Conservation (phyloP, 2,797 vertebrate species). For the Phoxinus dragarum region DNA sequence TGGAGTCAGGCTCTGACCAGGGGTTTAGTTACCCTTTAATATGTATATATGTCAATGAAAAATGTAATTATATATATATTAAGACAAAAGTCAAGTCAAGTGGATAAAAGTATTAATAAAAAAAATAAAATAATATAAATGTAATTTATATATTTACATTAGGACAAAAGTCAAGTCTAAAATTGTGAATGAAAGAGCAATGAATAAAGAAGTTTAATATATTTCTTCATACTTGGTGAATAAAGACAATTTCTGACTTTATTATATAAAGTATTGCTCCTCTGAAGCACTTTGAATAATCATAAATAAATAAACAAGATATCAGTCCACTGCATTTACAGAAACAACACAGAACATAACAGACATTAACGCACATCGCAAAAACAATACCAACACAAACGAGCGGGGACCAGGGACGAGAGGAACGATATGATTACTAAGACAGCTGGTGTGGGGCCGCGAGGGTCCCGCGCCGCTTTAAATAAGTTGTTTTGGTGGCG, state of each 20-base stretch:
- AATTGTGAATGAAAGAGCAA: not conserved
- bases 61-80: not conserved
- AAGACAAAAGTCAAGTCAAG: not conserved
- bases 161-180: not conserved
- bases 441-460: not conserved
- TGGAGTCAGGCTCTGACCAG: no score
- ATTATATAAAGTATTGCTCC: not conserved
- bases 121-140: no score
- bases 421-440: not conserved
- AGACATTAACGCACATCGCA: not conserved
- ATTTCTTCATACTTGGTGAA: no score
- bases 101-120: no score
- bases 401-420: not conserved
- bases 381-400: conserved; percentile 22
- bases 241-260: not conserved
- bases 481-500: conserved; percentile 16
- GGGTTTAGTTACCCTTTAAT: no score
- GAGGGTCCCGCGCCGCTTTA: not conserved
- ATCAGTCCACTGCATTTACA: conserved; percentile 1
- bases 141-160: no score
- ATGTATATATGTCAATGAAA: not conserved
- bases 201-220: not conserved
- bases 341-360: not conserved
- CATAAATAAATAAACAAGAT: conserved; percentile 18
- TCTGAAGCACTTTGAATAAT: conserved; percentile 6